phyloP scores from a whole-genome alignment of 2,113 vertebrate genomes.

The Festucalex cinctus region DNA sequence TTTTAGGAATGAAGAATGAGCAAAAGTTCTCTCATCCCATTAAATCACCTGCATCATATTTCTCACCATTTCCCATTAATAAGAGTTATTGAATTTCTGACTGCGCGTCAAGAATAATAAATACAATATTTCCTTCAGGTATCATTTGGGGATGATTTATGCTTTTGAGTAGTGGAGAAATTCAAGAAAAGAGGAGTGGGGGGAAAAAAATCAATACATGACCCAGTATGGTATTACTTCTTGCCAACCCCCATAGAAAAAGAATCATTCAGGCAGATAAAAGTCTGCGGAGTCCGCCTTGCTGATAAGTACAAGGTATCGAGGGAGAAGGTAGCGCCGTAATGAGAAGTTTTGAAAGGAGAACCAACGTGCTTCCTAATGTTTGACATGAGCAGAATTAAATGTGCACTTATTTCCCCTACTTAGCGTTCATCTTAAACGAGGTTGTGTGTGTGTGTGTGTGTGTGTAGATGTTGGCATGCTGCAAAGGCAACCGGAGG shows the following conservation, averaged over 20 bases:
- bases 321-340: neutral
- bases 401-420: slow-evolving; percentile 47
- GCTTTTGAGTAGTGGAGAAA: slow-evolving; percentile 59
- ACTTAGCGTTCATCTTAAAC: slow-evolving; percentile 55
- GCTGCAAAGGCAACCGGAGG: slow-evolving; percentile 31
- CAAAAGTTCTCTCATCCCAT: slow-evolving; percentile 45
- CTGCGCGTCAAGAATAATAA: slow-evolving; percentile 72
- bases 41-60: slow-evolving; percentile 67
- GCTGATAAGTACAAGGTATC: slow-evolving; percentile 41
- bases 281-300: slow-evolving; percentile 42
- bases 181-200: slow-evolving; percentile 60
- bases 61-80: slow-evolving; percentile 74
- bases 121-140: slow-evolving; percentile 70
- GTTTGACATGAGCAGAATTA: slow-evolving; percentile 36
- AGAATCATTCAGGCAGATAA: slow-evolving; percentile 69
- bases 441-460: slow-evolving; percentile 1
- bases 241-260: slow-evolving; percentile 60
- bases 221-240: slow-evolving; percentile 68
- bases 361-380: slow-evolving; percentile 29
- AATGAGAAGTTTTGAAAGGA: slow-evolving; percentile 26
- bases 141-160: slow-evolving; percentile 70
- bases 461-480: slow-evolving; percentile 23
- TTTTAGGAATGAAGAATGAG: slow-evolving; percentile 54
- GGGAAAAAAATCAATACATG: slow-evolving; percentile 64
- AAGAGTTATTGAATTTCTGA: slow-evolving; percentile 73